A percentile compares a stretch with the other conserved stretches of the same genome.
Evolutionary conservation across 2,888 invertebrate species (phyloP).

Genomic region (Melieria crassipennis): DNA sequence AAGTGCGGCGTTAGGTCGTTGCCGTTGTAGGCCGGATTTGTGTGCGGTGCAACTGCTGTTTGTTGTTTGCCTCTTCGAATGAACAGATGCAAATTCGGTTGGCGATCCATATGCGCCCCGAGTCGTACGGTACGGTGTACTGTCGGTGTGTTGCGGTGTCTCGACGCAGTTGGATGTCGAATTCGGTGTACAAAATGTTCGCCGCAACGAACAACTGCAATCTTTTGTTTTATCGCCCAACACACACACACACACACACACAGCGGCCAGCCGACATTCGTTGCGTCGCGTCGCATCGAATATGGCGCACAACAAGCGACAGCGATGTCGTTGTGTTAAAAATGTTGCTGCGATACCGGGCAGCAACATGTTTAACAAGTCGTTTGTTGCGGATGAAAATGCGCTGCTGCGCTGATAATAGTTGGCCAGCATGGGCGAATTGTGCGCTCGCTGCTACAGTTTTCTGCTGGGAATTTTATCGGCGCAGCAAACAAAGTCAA

Average conservation of each 20-base stretch:
- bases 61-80: too few species aligned
- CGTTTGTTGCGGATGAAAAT: constrained; percentile 27
- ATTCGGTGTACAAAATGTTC: constrained; percentile 12
- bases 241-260: neutral
- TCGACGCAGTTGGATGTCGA: constrained; percentile 31
- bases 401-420: constrained; percentile 18
- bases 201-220: constrained; percentile 26
- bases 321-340: constrained; percentile 29
- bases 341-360: constrained; percentile 25
- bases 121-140: constrained; percentile 15
- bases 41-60: too few species aligned
- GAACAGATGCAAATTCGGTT: constrained; percentile 24
- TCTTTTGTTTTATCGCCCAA: constrained; percentile 33
- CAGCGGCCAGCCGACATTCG: too few species aligned
- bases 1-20: too few species aligned
- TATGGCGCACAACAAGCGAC: neutral
- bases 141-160: neutral
- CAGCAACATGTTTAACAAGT: constrained; percentile 27
- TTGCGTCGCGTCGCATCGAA: neutral
- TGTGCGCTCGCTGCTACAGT: too few species aligned
- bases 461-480: too few species aligned
- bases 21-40: too few species aligned
- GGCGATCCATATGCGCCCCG: constrained; percentile 3
- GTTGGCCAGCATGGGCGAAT: too few species aligned
- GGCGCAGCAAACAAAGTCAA: too few species aligned